These are phyloP conservation scores for Neocrepidodera transversa DNA, from an alignment of 2,888 invertebrate genomes.

Conservation along the genomic window DNA sequence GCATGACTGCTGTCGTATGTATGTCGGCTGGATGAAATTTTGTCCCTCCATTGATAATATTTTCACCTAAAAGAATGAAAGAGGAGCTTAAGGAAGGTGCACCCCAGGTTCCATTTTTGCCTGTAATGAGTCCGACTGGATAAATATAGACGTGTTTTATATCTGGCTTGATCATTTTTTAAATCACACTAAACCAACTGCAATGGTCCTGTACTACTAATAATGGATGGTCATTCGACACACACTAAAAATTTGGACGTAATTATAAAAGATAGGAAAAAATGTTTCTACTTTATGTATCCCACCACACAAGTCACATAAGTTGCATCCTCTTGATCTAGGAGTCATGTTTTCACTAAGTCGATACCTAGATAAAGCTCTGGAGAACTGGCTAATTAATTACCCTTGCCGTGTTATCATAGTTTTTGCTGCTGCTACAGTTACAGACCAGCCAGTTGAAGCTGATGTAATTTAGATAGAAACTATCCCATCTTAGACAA, in stretches of 20 bases:
- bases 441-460: background rate
- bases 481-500: too few relatives aligned
- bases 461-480: background rate
- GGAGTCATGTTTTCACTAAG: constrained; percentile 8
- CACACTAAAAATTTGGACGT: constrained; percentile 16
- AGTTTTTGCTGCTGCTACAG: too few relatives aligned
- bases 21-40: background rate
- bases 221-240: constrained; percentile 8
- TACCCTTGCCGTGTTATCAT: constrained; percentile 1
- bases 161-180: constrained; percentile 57
- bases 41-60: too few relatives aligned
- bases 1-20: background rate
- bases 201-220: background rate
- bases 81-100: constrained; percentile 45
- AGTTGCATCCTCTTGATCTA: constrained; percentile 9
- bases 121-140: constrained; percentile 48
- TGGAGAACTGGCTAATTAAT: constrained; percentile 9
- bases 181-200: constrained; percentile 6
- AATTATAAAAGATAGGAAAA: constrained; percentile 9
- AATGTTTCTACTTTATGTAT: constrained; percentile 13
- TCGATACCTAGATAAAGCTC: too few relatives aligned
- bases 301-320: constrained; percentile 12
- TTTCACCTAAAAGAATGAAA: constrained; percentile 22
- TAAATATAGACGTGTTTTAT: constrained; percentile 50
- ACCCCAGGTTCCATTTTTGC: constrained; percentile 45